A percentile compares a stretch with the other conserved stretches of the same genome.
These are phyloP conservation scores for Athalia rosae DNA, from an alignment of 2,888 invertebrate genomes.

Conservation along the genomic window DNA sequence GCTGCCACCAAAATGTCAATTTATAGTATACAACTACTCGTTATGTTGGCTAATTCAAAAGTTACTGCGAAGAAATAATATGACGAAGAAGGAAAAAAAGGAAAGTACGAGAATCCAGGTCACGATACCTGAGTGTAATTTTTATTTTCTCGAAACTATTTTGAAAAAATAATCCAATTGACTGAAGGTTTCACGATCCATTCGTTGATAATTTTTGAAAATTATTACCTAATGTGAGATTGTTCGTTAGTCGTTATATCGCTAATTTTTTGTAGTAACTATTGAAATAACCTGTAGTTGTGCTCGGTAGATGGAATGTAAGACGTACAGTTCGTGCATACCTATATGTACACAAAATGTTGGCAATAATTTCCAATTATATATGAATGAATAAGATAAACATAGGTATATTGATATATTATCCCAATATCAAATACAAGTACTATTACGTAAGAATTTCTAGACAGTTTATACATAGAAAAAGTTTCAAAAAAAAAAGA, in stretches of 20 bases:
- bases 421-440: constrained; percentile 40
- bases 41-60: constrained; percentile 45
- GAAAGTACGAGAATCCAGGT: background rate
- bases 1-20: constrained; percentile 48
- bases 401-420: constrained; percentile 9
- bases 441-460: constrained; percentile 54
- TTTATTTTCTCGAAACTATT: background rate
- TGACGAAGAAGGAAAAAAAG: background rate
- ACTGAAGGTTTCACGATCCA: background rate
- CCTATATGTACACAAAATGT: constrained; percentile 45
- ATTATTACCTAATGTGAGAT: background rate
- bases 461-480: constrained; percentile 61
- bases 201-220: background rate
- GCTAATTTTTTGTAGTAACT: constrained; percentile 22
- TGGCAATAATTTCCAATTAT: constrained; percentile 49
- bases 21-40: constrained; percentile 38
- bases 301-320: constrained; percentile 41
- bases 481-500: constrained; percentile 53
- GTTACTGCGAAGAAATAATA: constrained; percentile 12
- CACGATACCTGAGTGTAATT: background rate
- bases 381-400: constrained; percentile 28
- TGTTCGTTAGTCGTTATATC: background rate
- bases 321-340: constrained; percentile 39
- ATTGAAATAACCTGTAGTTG: constrained; percentile 45
- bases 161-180: background rate